phyloP scores from a whole-genome alignment of 2,797 vertebrate genomes.

The Mycteria americana region DNA sequence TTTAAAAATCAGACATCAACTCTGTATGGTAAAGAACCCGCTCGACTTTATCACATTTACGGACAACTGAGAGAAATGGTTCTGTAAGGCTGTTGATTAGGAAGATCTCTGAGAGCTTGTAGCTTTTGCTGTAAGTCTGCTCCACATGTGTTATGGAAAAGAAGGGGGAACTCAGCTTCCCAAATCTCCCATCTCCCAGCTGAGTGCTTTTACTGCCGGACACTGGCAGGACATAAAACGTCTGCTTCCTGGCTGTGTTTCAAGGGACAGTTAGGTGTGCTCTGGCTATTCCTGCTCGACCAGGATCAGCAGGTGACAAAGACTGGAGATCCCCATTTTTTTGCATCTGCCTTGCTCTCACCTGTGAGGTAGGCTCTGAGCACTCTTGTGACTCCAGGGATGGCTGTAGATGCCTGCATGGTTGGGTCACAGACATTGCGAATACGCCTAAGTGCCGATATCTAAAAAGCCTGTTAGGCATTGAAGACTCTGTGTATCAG shows the following conservation, averaged over 20 bases:
- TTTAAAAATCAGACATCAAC: background rate
- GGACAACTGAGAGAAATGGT: background rate
- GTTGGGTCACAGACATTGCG: background rate
- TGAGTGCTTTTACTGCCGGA: background rate
- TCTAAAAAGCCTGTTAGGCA: background rate
- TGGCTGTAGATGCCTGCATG: background rate
- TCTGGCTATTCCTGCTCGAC: background rate
- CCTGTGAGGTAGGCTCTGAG: background rate
- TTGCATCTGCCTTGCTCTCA: background rate
- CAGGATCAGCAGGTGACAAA: background rate
- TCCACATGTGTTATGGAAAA: background rate
- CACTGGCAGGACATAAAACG: accelerated
- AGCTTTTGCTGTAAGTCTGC: background rate
- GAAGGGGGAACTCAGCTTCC: background rate
- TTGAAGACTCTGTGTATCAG: background rate
- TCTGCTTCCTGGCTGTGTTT: background rate
- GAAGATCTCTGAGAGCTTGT: background rate
- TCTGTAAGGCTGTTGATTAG: background rate
- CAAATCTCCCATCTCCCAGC: background rate
- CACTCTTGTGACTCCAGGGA: background rate
- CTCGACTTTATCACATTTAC: background rate
- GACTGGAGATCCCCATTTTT: background rate
- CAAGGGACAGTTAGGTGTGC: background rate
- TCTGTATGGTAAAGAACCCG: accelerated
- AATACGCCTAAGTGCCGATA: background rate